phyloP scores from a whole-genome alignment of 2,113 vertebrate genomes.

The Oreochromis tanganicae region DNA sequence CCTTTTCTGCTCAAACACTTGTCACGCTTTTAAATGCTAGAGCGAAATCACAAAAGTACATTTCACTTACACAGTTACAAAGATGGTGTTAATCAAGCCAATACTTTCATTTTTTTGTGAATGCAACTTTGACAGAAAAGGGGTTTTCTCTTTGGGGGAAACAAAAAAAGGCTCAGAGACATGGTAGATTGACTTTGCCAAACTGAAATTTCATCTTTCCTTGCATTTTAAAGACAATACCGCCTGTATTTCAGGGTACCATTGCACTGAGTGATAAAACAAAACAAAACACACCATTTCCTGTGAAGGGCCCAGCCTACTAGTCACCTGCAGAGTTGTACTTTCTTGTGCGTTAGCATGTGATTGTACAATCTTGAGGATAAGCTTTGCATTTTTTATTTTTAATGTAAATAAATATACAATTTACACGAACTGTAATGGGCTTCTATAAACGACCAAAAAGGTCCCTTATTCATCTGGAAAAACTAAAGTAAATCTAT shows the following conservation, averaged over 20 bases:
- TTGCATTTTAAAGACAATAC: neutral
- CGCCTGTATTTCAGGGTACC: neutral
- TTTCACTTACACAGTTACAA: neutral
- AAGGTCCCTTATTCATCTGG: constrained; percentile 38
- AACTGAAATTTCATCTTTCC: neutral
- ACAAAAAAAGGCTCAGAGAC: neutral
- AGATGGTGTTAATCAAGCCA: neutral
- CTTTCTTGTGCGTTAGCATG: constrained; percentile 27
- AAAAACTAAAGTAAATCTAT: constrained; percentile 11
- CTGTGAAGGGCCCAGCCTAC: neutral
- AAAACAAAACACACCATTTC: neutral
- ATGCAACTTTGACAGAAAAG: neutral
- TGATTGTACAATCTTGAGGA: constrained; percentile 44
- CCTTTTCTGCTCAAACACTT: neutral
- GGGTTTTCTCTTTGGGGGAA: neutral
- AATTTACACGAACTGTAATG: constrained; percentile 41
- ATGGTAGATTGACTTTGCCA: neutral
- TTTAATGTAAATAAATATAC: constrained; percentile 56
- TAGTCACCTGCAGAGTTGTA: neutral
- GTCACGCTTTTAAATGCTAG: neutral
- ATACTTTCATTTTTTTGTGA: neutral
- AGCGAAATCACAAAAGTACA: neutral
- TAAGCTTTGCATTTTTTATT: neutral
- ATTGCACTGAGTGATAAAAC: neutral
- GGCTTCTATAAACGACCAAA: constrained; percentile 36